Conservation (phyloP, 2,888 invertebrate species). For the Cylloceria caligata region DNA sequence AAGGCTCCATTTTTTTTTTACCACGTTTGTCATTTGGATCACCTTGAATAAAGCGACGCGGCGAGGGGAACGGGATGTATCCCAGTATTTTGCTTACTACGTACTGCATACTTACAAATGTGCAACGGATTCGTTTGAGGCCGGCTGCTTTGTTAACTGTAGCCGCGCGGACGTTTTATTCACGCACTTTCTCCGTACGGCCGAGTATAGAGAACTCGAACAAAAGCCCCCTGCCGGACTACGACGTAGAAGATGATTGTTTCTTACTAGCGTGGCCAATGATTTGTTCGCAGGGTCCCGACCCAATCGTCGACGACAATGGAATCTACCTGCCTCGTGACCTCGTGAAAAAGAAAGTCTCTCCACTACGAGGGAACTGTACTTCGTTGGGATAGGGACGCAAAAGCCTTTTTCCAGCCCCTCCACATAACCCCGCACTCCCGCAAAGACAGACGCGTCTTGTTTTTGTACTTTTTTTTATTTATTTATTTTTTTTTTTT, state of each 20-base stretch:
- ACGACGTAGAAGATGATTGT: neutral
- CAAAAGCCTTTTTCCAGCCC: neutral
- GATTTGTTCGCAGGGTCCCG: constrained; percentile 45
- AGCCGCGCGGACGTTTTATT: constrained; percentile 4
- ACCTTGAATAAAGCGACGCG: neutral
- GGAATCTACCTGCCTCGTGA: constrained; percentile 69
- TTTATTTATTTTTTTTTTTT: constrained; percentile 29
- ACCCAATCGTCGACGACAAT: constrained; percentile 34
- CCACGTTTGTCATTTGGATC: constrained; percentile 16
- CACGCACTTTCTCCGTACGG: constrained; percentile 34
- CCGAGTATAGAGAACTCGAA: neutral
- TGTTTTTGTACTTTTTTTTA: neutral
- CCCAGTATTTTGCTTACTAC: neutral
- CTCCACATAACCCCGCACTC: neutral
- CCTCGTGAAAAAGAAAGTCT: constrained; percentile 42
- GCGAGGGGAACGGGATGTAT: neutral
- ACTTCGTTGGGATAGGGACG: constrained; percentile 5
- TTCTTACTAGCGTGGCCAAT: neutral
- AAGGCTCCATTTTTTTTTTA: neutral
- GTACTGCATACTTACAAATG: neutral
- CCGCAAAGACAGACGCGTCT: too few species aligned
- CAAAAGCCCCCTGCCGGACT: neutral
- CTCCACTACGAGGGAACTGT: constrained; percentile 29
- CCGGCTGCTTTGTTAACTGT: neutral
- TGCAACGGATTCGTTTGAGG: neutral